Evolutionary conservation across 2,113 vertebrate genomes (phyloP), one percentile per base, ranked within the genome.

Genomic region (Turnix velox): DNA sequence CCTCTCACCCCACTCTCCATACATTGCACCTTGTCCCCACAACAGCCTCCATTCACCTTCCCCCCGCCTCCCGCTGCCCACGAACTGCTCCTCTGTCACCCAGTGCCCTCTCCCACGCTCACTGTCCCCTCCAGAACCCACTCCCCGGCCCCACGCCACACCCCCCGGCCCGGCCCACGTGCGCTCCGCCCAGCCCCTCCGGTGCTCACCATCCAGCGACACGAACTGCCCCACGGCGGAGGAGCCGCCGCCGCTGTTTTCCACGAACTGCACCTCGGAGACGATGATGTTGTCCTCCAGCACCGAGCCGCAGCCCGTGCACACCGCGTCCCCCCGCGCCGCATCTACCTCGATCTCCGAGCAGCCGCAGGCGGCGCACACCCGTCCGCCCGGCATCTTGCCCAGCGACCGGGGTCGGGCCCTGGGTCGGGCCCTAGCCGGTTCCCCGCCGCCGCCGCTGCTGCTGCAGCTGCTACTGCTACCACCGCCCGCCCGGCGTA

Each of bases 221-320:
- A 99, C 98, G 69, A 99, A 99, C 97, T 99, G 99, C n/a, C 99
- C 99, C 82, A 99, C 98, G 1, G 99, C 99, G 16, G 99, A 99
- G 3, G 99, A 99, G 43, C 98, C 98, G 18, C 99, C 99, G 40
- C 99, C 99, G 33, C 98, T 99, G 90, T 98, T 99, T 96, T 99
- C 99, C 96, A 99, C 99, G 82, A 99, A 99, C 97, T 99, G 98
- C 80, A 99, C 98, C 97, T 99, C 99, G 1, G 99, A 99, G 39
- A 99, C 99, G 66, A 99, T 99, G 97, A 99, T 99, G 97, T 99
- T 99, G 97, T 99, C 99, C 97, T 99, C 99, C 62, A 99, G 97
- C 88, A 99, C 99, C 4, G 99, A 99, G 13, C 99, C 99, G 92
- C 99, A 99, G 92, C 96, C 96, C 13, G 98, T 99, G 68, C 99